phyloP scores from a whole-genome alignment of 1,140 invertebrate species.

The Dendrolimus punctatus region DNA sequence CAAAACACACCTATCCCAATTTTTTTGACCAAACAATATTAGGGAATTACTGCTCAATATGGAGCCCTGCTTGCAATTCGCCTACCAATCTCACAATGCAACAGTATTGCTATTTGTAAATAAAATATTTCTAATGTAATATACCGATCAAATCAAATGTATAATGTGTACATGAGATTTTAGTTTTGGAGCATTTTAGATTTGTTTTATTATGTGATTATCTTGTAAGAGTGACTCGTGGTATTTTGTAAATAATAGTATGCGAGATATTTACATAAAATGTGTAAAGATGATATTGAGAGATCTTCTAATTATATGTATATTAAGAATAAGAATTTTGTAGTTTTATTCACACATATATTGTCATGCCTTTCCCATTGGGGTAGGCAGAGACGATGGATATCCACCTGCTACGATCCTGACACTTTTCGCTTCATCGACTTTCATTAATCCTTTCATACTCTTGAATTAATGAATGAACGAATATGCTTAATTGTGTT shows the following conservation, averaged over 20 bases:
- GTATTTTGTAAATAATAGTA: conserved; percentile 44
- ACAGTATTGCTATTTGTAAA: conserved; percentile 23
- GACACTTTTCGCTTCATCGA: no score
- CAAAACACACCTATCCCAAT: no score
- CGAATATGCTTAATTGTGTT: no score
- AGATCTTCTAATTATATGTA: conserved; percentile 61
- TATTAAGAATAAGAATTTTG: conserved; percentile 22
- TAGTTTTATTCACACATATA: neutral
- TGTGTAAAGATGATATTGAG: conserved; percentile 47
- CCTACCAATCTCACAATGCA: conserved; percentile 8
- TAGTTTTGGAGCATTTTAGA: conserved; percentile 35
- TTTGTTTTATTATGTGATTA: conserved; percentile 36
- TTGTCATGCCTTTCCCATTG: neutral
- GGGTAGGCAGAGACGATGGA: neutral
- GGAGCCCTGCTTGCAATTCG: neutral
- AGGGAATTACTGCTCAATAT: no score
- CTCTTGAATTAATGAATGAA: no score
- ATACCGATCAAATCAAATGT: conserved; percentile 33
- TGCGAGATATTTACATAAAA: conserved; percentile 32
- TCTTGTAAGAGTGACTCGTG: conserved; percentile 39
- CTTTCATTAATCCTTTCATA: no score
- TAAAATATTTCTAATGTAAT: conserved; percentile 28
- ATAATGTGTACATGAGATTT: conserved; percentile 27
- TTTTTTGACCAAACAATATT: no score
- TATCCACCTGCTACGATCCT: neutral